Evolutionary conservation across 2,797 vertebrate genomes (phyloP), one percentile per base, ranked within the genome.

Genomic region (Pitangus sulphuratus): DNA sequence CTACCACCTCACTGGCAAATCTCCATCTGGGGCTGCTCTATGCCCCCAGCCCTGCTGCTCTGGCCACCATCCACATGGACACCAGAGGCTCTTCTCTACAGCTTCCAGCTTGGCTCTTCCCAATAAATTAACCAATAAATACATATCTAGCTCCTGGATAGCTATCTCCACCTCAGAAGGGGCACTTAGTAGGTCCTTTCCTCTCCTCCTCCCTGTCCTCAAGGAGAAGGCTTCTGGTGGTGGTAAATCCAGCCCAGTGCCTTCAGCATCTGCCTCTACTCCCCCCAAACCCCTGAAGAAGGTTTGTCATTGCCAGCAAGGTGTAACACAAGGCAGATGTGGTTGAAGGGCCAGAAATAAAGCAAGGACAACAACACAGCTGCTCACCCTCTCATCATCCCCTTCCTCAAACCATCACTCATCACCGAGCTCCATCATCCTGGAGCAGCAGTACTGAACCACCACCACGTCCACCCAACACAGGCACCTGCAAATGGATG

Each of bases 271-370:
- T 22, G 6, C 53, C 22, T 33, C 84, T 64, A 54, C 47, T 83
- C 16, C 15, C 14, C 11, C 0, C 22, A 28, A 40, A 66, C 22
- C 18, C 37, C 62, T 8, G 4, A 68, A 44, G 44, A n/a, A 77
- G 68, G 42, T 62, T 4, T 45, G 25, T 39, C 64, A 22, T 17
- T 31, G 20, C 19, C 25, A 4, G 12, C 0, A 1, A 87, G 62
- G 26, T 8, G 18, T 60, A n/a, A 24, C 22, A 12, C 47, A 42
- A 42, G 2, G 3, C 47, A 74, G 35, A 33, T 0, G 0, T 5
- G 20, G 42, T 42, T 2, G 0, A 31, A 70, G 21, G 35, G 45
- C 14, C 62, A 7, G 25, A 25, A 88, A 28, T 30, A 60, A 42
- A 51, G 45, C 22, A 9, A 1, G 4, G 57, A 10, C 45, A 77